These are phyloP conservation scores for Propithecus deckenii DNA, from an alignment of 2,797 vertebrate genomes.

Conservation along the genomic window DNA sequence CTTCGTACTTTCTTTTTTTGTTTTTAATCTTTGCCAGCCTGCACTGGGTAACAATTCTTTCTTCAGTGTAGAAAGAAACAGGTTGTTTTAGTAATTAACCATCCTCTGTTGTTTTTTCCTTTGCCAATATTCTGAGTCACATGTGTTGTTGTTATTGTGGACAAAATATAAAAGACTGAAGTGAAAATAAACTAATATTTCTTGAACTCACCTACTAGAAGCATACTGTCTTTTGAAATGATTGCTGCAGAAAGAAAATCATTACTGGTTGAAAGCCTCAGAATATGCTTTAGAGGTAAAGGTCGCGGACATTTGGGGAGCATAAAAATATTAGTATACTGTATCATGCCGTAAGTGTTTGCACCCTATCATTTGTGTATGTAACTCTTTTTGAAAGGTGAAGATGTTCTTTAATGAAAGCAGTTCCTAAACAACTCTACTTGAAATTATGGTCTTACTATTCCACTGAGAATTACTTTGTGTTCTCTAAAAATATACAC, in stretches of 20 bases:
- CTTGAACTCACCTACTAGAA: conserved; percentile 67
- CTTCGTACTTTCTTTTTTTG: background rate
- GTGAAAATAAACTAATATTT: conserved; percentile 60
- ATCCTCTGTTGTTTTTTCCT: background rate
- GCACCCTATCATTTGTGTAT: conserved; percentile 52
- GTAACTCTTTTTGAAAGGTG: conserved; percentile 35
- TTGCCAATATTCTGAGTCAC: background rate
- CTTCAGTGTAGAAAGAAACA: conserved; percentile 50
- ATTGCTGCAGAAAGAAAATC: conserved; percentile 69
- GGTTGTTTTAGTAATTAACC: conserved; percentile 45
- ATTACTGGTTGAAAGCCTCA: conserved; percentile 69
- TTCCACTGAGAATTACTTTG: conserved; percentile 17
- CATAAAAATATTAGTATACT: conserved; percentile 77
- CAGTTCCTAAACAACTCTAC: conserved; percentile 5
- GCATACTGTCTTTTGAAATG: conserved; percentile 73
- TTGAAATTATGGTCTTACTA: conserved; percentile 27
- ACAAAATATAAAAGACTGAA: conserved; percentile 53
- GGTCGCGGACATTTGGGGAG: conserved; percentile 68
- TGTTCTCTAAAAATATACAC: conserved; percentile 44
- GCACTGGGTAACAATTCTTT: conserved; percentile 37
- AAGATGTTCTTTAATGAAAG: conserved; percentile 62
- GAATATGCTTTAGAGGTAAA: conserved; percentile 66
- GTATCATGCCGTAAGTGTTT: conserved; percentile 41
- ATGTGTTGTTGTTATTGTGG: conserved; percentile 35
- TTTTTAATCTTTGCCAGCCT: conserved; percentile 42